Conservation (phyloP, 2,888 invertebrate genomes). For the Azorinus chamasolen region DNA sequence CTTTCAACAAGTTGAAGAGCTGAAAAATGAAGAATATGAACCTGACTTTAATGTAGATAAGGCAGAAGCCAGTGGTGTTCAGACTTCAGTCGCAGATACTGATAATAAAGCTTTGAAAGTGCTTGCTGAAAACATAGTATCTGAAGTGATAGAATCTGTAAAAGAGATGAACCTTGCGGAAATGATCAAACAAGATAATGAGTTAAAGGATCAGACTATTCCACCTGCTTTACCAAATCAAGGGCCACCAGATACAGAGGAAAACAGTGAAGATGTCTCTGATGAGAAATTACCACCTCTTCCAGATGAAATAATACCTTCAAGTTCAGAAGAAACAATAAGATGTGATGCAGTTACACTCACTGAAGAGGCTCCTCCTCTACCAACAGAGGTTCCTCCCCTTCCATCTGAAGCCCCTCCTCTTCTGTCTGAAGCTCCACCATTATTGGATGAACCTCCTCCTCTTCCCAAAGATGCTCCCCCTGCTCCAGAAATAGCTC, state of each 20-base stretch:
- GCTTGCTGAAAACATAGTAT: slow-evolving; percentile 60
- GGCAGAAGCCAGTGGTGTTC: background rate
- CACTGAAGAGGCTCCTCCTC: slow-evolving; percentile 22
- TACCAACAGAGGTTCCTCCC: slow-evolving; percentile 32
- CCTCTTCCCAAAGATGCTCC: slow-evolving; percentile 6
- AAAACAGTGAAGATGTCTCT: background rate
- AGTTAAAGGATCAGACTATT: background rate
- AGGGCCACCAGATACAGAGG: background rate
- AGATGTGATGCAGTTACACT: background rate
- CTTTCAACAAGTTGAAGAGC: slow-evolving; percentile 1
- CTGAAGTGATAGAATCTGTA: slow-evolving; percentile 43
- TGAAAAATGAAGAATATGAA: slow-evolving; percentile 34
- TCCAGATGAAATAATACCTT: no score
- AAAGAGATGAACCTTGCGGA: slow-evolving; percentile 24
- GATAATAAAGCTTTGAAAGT: slow-evolving; percentile 25
- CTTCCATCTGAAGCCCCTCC: slow-evolving; percentile 38
- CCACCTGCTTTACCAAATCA: background rate
- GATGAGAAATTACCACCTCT: background rate
- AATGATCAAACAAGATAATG: background rate
- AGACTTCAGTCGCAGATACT: slow-evolving; percentile 3
- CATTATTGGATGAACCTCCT: slow-evolving; percentile 5
- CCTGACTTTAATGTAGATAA: slow-evolving; percentile 36
- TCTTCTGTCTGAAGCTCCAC: slow-evolving; percentile 12
- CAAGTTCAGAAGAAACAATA: no score
- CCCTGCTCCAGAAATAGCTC: slow-evolving; percentile 6